A percentile compares a stretch with the other conserved stretches of the same genome.
These are phyloP conservation scores for Chondrosia reniformis DNA, from an alignment of 37 sponge, comb jelly and placozoan genomes.

Conservation along the genomic window DNA sequence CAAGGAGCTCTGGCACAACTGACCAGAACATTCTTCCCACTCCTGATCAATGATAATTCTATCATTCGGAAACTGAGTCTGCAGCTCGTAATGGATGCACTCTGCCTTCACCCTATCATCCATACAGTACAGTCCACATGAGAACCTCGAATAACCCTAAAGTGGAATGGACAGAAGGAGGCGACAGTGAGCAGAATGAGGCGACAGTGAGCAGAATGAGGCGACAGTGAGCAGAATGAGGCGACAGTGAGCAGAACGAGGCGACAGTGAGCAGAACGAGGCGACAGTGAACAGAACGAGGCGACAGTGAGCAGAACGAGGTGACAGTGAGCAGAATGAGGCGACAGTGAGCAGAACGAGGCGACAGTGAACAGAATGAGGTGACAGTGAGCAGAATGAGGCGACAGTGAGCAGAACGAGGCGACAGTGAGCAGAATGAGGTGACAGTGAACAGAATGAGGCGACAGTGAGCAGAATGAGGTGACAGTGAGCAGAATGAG, in stretches of 20 bases:
- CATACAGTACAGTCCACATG: conserved; percentile 1
- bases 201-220: neutral
- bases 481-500: neutral
- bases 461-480: neutral
- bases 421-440: neutral
- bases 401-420: neutral
- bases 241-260: neutral
- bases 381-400: neutral
- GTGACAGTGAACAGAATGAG: neutral
- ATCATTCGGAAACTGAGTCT: neutral
- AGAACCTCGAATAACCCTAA: conserved; percentile 17
- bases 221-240: neutral
- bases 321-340: neutral
- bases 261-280: neutral
- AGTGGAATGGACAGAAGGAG: neutral
- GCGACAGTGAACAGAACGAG: neutral
- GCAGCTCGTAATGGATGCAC: neutral
- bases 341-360: neutral
- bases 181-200: neutral
- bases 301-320: neutral
- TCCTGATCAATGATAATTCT: neutral
- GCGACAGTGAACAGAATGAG: neutral
- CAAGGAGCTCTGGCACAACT: too few relatives aligned
- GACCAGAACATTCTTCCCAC: conserved; percentile 3
- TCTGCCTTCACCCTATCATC: conserved; percentile 13